Base-by-base conservation (phyloP, 2,888 invertebrate genomes). In the Sinelater perroti region DNA sequence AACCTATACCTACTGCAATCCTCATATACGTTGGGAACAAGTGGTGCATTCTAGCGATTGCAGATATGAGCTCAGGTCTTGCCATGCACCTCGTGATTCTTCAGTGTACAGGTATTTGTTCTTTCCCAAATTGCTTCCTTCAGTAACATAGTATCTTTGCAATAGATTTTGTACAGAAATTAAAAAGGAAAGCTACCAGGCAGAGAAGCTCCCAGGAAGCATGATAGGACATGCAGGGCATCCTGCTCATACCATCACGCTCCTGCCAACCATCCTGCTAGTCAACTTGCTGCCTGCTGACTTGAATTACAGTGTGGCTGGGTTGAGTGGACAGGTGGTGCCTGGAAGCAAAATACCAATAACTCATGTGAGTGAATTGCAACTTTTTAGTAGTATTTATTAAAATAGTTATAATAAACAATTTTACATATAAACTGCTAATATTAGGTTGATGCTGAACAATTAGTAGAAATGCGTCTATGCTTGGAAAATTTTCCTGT, bases 281-380 rank as follows among this genome's bases (percentile, higher is more conserved):
- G 87, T 89, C 63, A 98, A 97, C 82, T 83, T 97, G 58, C 83
- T 98, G 46, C 97, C 97, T 0, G 83, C 89, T 64, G 93, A 93
- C 77, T 74, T 93, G 56, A 80, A 85, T 50, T 91, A 85, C 70
- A 84, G 84, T 70, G 78, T 83, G 28, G 78, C 79, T 8, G 78
- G 75, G 1, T 72, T 70, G 38, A 65, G 62, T 46, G 72, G 74
- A 8, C 65, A 71, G 10, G 67, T 78, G 10, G 59, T 62, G 47
- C 70, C 73, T n/a, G 80, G 71, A 72, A 79, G 52, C 61, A 69
- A 70, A 42, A 66, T 66, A n/a, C 65, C 73, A 0, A 59, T 77
- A 11, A 75, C 76, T 16, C 68, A 66, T 53, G 75, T 77, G 61
- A 68, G 70, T 16, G 8, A 24, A 16, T 53, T 26, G 4, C 16